These are phyloP conservation scores for Pseudomyrmex concolor DNA, from an alignment of 1,140 invertebrate genomes.

Conservation along the genomic window DNA sequence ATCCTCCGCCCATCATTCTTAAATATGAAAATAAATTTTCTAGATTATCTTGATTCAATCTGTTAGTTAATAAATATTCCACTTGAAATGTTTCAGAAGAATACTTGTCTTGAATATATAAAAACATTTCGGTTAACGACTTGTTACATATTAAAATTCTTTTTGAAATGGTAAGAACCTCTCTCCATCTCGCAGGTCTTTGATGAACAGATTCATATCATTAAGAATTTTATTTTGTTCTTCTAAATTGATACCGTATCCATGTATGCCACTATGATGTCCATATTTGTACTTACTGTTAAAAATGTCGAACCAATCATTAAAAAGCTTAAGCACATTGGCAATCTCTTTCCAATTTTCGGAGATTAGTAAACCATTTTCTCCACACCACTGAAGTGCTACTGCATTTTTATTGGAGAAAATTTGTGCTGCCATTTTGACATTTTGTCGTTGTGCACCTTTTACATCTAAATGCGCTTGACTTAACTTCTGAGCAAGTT, in stretches of 20 bases:
- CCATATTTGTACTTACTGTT: background rate
- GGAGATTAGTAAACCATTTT: background rate
- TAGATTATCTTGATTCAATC: too few species aligned
- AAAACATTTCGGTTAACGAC: background rate
- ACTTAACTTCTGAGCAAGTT: conserved; percentile 10
- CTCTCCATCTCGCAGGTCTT: background rate
- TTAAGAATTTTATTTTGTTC: conserved; percentile 1
- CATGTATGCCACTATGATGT: background rate
- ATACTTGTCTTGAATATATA: background rate
- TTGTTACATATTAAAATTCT: conserved; percentile 8
- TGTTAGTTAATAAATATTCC: too few species aligned
- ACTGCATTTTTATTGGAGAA: conserved; percentile 1
- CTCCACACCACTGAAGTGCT: background rate
- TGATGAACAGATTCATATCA: background rate
- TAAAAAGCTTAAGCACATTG: background rate
- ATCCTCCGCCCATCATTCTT: too few species aligned
- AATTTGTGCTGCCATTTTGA: background rate
- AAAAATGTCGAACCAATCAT: conserved; percentile 4
- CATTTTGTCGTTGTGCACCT: background rate
- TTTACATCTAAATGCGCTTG: conserved; percentile 1
- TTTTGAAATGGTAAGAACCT: background rate
- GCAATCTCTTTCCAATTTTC: background rate
- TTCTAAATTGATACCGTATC: background rate
- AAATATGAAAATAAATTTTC: too few species aligned
- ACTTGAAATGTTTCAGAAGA: too few species aligned